phyloP scores from a whole-genome alignment of 2,113 vertebrate genomes.

The Leptosomus discolor region DNA sequence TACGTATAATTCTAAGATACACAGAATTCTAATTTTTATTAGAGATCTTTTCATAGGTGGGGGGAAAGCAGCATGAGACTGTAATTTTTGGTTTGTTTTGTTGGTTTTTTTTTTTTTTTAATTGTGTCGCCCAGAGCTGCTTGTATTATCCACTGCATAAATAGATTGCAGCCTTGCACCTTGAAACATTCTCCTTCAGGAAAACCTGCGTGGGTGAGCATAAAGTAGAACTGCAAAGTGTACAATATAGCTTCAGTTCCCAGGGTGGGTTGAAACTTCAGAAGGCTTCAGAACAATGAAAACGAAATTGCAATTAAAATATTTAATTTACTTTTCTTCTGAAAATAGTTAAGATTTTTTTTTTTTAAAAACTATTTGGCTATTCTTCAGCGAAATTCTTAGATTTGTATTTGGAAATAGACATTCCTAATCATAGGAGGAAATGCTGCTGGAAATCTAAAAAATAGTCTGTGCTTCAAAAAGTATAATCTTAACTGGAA shows the following conservation, averaged over 20 bases:
- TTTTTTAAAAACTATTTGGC: not conserved
- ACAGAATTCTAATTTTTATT: not conserved
- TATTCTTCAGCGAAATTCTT: not conserved
- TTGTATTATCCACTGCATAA: not conserved
- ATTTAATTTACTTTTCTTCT: not conserved
- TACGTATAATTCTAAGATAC: not conserved
- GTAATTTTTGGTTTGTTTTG: no score
- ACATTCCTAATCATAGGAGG: not conserved
- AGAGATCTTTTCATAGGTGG: not conserved
- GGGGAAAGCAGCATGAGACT: not conserved
- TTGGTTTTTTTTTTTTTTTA: not conserved
- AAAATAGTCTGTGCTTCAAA: not conserved
- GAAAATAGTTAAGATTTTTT: not conserved
- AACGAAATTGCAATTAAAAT: not conserved
- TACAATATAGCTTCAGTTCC: not conserved
- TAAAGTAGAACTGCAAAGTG: not conserved
- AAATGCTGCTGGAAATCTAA: not conserved
- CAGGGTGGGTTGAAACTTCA: not conserved
- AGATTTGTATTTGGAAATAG: not conserved
- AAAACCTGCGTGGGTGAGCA: not conserved
- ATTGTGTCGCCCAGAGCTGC: not conserved
- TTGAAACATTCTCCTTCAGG: not conserved
- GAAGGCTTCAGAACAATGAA: not conserved
- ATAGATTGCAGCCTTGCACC: not conserved
- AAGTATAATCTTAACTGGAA: not conserved